A percentile compares a stretch with the other conserved stretches of the same genome.
Conservation (phyloP, 2,888 invertebrate species). For the Yponomeuta plumbellus region DNA sequence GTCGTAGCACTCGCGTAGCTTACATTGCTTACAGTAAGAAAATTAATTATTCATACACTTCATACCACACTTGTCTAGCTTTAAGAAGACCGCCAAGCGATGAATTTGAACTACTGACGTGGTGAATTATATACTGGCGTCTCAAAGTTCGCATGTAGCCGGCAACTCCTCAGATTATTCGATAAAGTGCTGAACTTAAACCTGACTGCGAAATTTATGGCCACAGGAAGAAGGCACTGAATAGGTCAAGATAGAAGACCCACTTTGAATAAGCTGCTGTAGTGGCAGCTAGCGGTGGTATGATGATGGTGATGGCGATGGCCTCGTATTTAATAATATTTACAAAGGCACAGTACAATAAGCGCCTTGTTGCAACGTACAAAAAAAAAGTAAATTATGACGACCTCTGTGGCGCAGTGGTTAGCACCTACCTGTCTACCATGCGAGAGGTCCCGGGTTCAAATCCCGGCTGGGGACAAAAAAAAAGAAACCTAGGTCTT, state of each 20-base stretch:
- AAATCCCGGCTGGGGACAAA: too few species aligned
- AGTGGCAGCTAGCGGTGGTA: background rate
- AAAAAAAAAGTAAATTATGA: too few species aligned
- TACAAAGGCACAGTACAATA: too few species aligned
- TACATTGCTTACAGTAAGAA: background rate
- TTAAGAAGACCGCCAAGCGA: background rate
- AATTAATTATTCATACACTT: too few species aligned
- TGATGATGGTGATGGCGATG: too few species aligned
- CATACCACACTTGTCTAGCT: background rate
- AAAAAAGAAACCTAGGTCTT: too few species aligned
- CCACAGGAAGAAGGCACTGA: background rate
- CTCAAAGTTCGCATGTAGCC: slow-evolving; percentile 11
- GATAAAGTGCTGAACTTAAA: slow-evolving; percentile 18
- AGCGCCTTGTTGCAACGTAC: too few species aligned
- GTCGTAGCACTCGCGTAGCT: background rate
- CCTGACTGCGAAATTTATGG: slow-evolving; percentile 17
- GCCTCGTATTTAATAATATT: too few species aligned
- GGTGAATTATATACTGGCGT: background rate
- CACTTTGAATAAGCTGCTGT: background rate
- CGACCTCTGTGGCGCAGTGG: too few species aligned
- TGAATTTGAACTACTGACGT: background rate
- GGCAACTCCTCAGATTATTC: slow-evolving; percentile 17
- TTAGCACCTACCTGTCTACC: too few species aligned
- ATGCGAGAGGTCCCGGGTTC: too few species aligned
- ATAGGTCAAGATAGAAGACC: background rate